phyloP scores from a whole-genome alignment of 1,140 invertebrate genomes.

The Vanessa tameamea region DNA sequence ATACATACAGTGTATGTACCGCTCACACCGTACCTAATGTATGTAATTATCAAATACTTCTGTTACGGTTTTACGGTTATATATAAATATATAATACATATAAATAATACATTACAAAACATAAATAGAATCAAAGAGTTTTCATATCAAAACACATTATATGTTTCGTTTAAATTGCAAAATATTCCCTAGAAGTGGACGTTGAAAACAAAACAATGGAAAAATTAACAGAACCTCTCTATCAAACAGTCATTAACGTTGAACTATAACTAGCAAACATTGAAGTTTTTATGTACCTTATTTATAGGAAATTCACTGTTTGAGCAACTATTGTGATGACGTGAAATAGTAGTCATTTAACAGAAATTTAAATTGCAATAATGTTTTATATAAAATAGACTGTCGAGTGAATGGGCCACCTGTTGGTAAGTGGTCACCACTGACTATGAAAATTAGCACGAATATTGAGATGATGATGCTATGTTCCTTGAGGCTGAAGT shows the following conservation, averaged over 20 bases:
- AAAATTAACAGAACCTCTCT: conserved; percentile 35
- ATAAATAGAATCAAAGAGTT: not conserved
- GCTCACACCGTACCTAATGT: no score
- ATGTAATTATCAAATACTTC: no score
- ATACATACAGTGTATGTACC: no score
- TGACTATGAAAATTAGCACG: no score
- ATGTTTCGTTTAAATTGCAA: conserved; percentile 11
- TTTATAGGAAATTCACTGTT: conserved; percentile 34
- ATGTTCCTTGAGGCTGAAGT: no score
- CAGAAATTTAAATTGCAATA: not conserved
- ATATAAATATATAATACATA: no score
- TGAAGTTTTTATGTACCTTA: conserved; percentile 32
- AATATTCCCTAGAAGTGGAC: conserved; percentile 11
- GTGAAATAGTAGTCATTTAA: conserved; percentile 9
- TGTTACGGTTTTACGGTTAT: no score
- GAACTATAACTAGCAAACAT: conserved; percentile 36
- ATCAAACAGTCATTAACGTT: conserved; percentile 44
- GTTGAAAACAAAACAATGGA: conserved; percentile 27
- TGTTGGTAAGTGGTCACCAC: no score
- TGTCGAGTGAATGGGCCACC: no score
- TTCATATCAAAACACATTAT: not conserved
- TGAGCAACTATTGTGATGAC: conserved; percentile 23
- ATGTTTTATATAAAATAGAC: no score
- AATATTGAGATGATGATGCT: no score
- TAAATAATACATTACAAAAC: no score